A percentile compares a stretch with the other conserved stretches of the same genome.
Evolutionary conservation across 1,140 invertebrate species (phyloP).

Genomic region (Branchinecta lindahli): DNA sequence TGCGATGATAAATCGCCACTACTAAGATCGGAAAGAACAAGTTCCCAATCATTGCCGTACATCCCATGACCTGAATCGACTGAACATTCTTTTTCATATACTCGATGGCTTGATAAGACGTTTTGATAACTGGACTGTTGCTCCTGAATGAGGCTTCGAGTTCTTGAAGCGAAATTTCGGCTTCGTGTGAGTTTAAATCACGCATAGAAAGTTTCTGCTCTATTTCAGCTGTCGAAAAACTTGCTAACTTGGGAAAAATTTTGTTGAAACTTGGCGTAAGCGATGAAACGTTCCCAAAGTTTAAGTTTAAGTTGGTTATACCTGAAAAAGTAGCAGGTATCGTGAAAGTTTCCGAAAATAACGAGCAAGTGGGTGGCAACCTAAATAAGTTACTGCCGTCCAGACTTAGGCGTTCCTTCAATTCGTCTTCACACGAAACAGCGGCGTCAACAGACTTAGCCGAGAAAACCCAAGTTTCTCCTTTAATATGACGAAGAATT

Average conservation of each 20-base stretch:
- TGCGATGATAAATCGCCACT: no score
- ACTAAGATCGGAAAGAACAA: no score
- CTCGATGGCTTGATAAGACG: background rate
- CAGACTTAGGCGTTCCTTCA: background rate
- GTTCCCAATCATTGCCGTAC: no score
- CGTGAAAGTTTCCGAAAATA: background rate
- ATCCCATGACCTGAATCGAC: no score
- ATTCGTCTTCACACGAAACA: background rate
- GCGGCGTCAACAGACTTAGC: background rate
- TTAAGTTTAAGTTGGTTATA: background rate
- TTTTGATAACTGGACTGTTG: background rate
- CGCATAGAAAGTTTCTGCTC: background rate
- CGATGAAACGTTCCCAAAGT: background rate
- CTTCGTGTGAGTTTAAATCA: background rate
- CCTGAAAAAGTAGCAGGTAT: background rate
- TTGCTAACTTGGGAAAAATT: background rate
- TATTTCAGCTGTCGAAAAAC: background rate
- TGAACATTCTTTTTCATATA: no score
- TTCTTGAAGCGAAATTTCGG: background rate
- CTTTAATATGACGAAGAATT: background rate
- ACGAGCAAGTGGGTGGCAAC: background rate
- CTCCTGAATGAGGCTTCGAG: background rate
- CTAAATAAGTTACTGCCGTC: background rate
- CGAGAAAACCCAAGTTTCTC: background rate
- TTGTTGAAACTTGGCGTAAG: background rate